phyloP scores from a whole-genome alignment of 2,797 vertebrate genomes.

The Chaenodraco wilsoni region DNA sequence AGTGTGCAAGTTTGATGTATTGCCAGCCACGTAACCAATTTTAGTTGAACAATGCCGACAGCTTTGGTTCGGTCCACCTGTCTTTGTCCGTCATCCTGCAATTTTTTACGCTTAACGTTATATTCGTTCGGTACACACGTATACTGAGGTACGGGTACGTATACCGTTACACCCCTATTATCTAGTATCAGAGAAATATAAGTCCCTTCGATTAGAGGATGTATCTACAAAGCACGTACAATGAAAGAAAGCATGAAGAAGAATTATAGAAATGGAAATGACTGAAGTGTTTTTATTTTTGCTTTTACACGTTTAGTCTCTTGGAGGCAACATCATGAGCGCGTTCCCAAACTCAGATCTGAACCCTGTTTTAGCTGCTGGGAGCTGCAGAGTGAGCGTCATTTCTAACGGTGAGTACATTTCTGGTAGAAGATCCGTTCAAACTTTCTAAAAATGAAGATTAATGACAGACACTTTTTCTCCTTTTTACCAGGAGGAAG shows the following conservation, averaged over 20 bases:
- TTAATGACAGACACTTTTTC: background rate
- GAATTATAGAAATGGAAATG: too few species aligned
- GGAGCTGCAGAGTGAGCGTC: slow-evolving; percentile 81
- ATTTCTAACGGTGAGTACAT: slow-evolving; percentile 80
- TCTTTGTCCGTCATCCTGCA: too few species aligned
- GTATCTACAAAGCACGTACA: too few species aligned
- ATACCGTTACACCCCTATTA: too few species aligned
- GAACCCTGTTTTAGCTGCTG: slow-evolving; percentile 90
- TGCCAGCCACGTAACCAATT: too few species aligned
- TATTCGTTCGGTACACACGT: too few species aligned
- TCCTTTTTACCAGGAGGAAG: slow-evolving; percentile 65
- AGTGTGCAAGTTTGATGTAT: too few species aligned
- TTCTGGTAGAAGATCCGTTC: background rate
- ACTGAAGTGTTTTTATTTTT: background rate
- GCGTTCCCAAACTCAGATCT: slow-evolving; percentile 89
- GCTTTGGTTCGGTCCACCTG: too few species aligned
- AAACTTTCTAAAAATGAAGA: background rate
- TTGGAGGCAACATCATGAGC: slow-evolving; percentile 90
- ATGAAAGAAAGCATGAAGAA: too few species aligned
- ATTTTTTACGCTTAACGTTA: too few species aligned
- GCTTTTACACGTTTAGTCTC: slow-evolving; percentile 79
- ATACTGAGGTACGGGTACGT: too few species aligned
- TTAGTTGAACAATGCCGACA: too few species aligned
- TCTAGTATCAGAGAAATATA: background rate
- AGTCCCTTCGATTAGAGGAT: background rate